Base-by-base conservation (phyloP, 2,797 vertebrate genomes). In the Myripristis murdjan region DNA sequence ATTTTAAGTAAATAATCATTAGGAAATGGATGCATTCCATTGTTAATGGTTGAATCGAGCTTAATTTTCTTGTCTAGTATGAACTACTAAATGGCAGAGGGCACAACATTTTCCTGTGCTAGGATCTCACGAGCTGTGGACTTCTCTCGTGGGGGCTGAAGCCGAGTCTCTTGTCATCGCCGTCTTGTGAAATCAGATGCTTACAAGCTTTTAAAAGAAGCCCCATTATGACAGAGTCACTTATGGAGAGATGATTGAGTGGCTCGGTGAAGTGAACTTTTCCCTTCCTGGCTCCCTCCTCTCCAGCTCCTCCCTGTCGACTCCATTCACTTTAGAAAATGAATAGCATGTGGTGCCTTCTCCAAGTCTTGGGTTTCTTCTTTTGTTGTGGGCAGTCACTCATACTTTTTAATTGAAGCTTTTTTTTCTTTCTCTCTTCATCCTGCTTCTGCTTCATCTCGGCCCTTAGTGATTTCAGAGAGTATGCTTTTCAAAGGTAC, bases 321-420 rank as follows among this genome's bases (percentile, higher is more conserved):
- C 81, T 91, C 78, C 61, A 70, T 84, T 89, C 85, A 87, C 85
- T 87, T 86, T 64, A 79, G 73, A 79, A 90, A 92, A 92, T 91
- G 66, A 92, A 90, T 90, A 87, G 78, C 91, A 90, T 92, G 87
- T 88, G 91, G 70, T 83, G 86, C 81, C 84, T 81, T 91, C 84
- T 68, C 76, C 64, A 44, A 68, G 78, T 86, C 82, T 89, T 90
- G 59, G 74, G 86, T 93, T 92, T 91, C 87, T 1, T 79, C 88
- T 90, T 92, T 93, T 93, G 89, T 93, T 92, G 90, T 89, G 90
- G 64, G 56, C 81, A 86, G 82, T 87, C 86, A 84, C 82, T 89
- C 86, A 85, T 87, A 83, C 77, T 81, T 89, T 90, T 86, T 92
- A 90, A 93, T 90, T 91, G 76, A 91, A 89, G 81, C 41, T 54